Percentiles rank a stretch among this genome's conserved stretches.
phyloP scores from a whole-genome alignment of 2,797 vertebrate genomes.

The Danionella dracula region DNA sequence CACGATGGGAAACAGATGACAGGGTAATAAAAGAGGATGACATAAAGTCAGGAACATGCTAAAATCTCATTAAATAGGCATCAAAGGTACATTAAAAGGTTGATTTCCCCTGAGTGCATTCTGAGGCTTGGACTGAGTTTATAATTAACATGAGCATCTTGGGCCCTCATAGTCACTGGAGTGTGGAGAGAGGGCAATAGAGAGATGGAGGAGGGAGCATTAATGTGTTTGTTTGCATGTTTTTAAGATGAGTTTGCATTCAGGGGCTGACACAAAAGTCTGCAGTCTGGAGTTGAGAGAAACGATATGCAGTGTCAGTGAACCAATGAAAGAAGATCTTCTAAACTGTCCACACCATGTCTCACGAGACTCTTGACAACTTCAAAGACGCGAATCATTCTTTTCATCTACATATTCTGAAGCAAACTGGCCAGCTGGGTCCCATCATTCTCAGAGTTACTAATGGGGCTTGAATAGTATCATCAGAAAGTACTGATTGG shows the following conservation, averaged over 20 bases:
- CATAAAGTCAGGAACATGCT: conserved; percentile 66
- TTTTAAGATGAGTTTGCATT: not conserved
- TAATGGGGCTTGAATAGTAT: conserved; percentile 41
- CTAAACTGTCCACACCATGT: not conserved
- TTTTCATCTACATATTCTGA: conserved; percentile 4
- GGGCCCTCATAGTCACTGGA: conserved; percentile 45
- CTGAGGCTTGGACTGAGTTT: conserved; percentile 56
- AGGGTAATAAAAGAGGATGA: conserved; percentile 62
- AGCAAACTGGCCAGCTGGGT: not conserved
- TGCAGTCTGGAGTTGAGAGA: not conserved
- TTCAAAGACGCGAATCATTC: conserved; percentile 7
- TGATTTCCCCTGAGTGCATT: conserved; percentile 67
- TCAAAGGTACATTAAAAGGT: conserved; percentile 73
- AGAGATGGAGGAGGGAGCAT: conserved; percentile 32
- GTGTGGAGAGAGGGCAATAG: conserved; percentile 35
- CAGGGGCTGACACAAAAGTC: not conserved
- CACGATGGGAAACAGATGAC: conserved; percentile 40
- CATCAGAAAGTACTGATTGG: conserved; percentile 37
- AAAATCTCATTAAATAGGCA: conserved; percentile 77
- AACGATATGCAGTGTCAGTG: conserved; percentile 15
- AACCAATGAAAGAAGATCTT: conserved; percentile 1
- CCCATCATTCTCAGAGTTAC: conserved; percentile 28
- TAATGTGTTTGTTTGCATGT: not conserved
- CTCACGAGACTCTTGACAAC: not conserved
- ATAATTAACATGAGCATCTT: conserved; percentile 59